Evolutionary conservation across 2,888 invertebrate genomes (phyloP).

Genomic region (Galerucella pusilla): DNA sequence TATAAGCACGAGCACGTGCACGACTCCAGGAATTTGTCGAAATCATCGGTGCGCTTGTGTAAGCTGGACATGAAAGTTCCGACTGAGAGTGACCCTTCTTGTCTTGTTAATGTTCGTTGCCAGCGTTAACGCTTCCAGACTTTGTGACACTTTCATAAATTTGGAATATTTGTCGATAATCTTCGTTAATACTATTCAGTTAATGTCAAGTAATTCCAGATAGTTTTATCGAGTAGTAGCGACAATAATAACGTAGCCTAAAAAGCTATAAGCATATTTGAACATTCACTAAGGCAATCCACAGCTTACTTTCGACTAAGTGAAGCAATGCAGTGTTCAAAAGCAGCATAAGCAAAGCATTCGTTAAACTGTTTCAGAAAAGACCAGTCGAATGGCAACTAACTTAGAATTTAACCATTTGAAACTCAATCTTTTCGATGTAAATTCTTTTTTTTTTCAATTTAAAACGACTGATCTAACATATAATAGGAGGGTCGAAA

Average conservation of each 20-base stretch:
- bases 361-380: constrained; percentile 73
- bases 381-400: constrained; percentile 76
- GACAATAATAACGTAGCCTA: constrained; percentile 21
- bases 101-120: too few species aligned
- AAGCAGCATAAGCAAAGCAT: constrained; percentile 62
- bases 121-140: too few species aligned
- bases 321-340: constrained; percentile 58
- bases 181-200: neutral
- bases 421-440: constrained; percentile 30
- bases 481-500: constrained; percentile 46
- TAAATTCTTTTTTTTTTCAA: constrained; percentile 26
- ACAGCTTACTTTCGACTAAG: constrained; percentile 41
- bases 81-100: too few species aligned
- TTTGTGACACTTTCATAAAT: neutral
- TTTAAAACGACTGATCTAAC: constrained; percentile 63
- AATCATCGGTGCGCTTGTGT: too few species aligned
- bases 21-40: too few species aligned
- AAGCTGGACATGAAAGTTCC: too few species aligned
- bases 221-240: neutral
- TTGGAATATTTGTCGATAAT: neutral
- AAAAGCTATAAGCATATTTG: constrained; percentile 28
- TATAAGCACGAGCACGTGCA: too few species aligned
- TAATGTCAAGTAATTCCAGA: neutral
- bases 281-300: constrained; percentile 50
- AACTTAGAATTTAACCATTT: constrained; percentile 60